These are phyloP conservation scores for Trissolcus brochymenae DNA, from an alignment of 2,888 invertebrate species.

Conservation along the genomic window DNA sequence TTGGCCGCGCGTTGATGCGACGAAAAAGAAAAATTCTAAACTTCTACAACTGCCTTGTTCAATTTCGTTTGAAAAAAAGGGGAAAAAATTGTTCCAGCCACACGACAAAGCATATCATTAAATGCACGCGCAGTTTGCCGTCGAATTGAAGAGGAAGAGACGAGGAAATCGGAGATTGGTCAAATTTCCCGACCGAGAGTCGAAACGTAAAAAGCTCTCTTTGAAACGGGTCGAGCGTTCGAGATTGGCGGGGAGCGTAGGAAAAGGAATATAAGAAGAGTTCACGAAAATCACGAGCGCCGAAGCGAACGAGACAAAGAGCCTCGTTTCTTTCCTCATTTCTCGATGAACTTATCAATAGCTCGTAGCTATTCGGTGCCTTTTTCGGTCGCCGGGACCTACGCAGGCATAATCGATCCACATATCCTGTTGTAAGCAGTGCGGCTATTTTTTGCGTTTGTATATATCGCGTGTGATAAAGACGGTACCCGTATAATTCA, in stretches of 20 bases:
- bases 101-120: slow-evolving; percentile 52
- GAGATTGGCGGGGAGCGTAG: slow-evolving; percentile 6
- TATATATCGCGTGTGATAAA: slow-evolving; percentile 25
- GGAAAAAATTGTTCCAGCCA: slow-evolving; percentile 8
- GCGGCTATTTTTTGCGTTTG: slow-evolving; percentile 33
- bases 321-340: slow-evolving; percentile 31
- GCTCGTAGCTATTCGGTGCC: slow-evolving; percentile 49
- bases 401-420: slow-evolving; percentile 55
- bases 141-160: slow-evolving; percentile 17
- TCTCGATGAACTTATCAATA: slow-evolving; percentile 48
- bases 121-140: slow-evolving; percentile 34
- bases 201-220: slow-evolving; percentile 50
- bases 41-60: too few relatives aligned
- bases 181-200: slow-evolving; percentile 50
- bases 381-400: slow-evolving; percentile 48
- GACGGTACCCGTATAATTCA: slow-evolving; percentile 10
- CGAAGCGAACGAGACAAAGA: slow-evolving; percentile 22
- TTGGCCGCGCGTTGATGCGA: too few relatives aligned
- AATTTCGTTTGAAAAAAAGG: neutral
- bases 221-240: slow-evolving; percentile 2
- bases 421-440: slow-evolving; percentile 54
- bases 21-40: too few relatives aligned
- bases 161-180: slow-evolving; percentile 55
- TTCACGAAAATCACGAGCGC: slow-evolving; percentile 19
- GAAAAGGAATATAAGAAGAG: slow-evolving; percentile 9